Evolutionary conservation across 1,140 invertebrate genomes (phyloP).

Genomic region (Diabrotica undecimpunctata): DNA sequence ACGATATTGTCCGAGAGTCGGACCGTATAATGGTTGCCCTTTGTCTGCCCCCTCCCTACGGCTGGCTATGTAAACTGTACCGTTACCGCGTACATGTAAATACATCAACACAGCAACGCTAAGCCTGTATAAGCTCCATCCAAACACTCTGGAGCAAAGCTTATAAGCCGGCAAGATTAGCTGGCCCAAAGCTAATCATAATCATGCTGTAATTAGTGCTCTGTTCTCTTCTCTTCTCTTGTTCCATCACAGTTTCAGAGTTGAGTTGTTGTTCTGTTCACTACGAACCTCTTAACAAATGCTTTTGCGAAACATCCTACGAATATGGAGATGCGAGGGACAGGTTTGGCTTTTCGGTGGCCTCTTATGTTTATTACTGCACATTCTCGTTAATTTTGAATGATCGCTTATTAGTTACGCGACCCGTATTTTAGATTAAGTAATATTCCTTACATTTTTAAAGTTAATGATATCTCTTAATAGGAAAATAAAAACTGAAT

Average conservation of each 20-base stretch:
- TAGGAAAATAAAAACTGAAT: too few relatives aligned
- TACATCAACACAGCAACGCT: slow-evolving; percentile 37
- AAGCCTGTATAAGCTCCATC: slow-evolving; percentile 40
- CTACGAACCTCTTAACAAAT: background rate
- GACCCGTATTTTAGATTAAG: too few relatives aligned
- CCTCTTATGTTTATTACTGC: background rate
- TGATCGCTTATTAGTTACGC: too few relatives aligned
- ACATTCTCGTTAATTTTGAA: too few relatives aligned
- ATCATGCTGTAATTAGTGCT: slow-evolving; percentile 43
- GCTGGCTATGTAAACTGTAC: slow-evolving; percentile 24
- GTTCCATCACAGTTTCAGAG: slow-evolving; percentile 1
- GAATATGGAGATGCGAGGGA: background rate
- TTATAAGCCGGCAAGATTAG: slow-evolving; percentile 39
- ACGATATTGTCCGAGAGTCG: too few relatives aligned
- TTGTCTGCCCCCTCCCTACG: background rate
- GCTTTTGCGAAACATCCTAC: background rate
- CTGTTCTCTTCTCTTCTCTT: slow-evolving; percentile 13
- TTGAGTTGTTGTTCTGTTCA: slow-evolving; percentile 2
- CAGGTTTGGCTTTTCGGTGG: slow-evolving; percentile 1
- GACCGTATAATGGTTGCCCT: too few relatives aligned
- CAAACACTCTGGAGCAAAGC: slow-evolving; percentile 39
- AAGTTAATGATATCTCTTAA: too few relatives aligned
- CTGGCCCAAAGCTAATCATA: slow-evolving; percentile 43
- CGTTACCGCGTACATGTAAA: slow-evolving; percentile 34
- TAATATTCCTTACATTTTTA: too few relatives aligned